Conservation (phyloP, 92 coral and sea anemone species). For the Isaurus tuberculatus region DNA sequence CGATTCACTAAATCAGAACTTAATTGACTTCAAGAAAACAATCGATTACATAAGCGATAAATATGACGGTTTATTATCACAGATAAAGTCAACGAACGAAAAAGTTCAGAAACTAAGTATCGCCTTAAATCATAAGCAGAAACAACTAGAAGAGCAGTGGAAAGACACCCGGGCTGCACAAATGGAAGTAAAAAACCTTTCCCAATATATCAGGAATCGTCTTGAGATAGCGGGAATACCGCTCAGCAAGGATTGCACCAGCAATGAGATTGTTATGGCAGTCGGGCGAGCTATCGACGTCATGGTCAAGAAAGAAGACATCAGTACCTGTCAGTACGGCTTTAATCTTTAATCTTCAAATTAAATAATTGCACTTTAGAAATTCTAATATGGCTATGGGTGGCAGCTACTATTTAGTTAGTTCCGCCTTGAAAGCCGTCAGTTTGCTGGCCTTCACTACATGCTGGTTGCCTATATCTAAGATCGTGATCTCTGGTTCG, state of each 20-base stretch:
- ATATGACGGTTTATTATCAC: background rate
- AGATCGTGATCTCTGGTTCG: conserved; percentile 9
- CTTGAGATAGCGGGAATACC: no score
- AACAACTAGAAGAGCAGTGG: background rate
- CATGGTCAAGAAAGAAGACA: background rate
- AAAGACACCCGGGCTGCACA: no score
- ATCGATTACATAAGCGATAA: background rate
- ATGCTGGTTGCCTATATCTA: background rate
- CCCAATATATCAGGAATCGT: no score
- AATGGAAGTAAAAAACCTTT: no score
- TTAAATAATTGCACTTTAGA: background rate
- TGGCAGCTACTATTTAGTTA: background rate
- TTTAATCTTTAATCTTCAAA: background rate
- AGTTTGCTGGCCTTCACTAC: background rate
- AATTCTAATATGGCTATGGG: background rate
- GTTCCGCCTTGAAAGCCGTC: background rate
- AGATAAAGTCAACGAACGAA: background rate
- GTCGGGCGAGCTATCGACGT: conserved; percentile 4
- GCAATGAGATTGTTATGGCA: background rate
- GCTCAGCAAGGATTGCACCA: no score
- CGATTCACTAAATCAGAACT: background rate
- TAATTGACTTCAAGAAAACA: background rate
- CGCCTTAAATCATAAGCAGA: background rate
- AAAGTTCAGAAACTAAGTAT: background rate
- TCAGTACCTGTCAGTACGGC: conserved; percentile 1